Conservation (phyloP, 2,888 invertebrate genomes). For the Apamea crenata region DNA sequence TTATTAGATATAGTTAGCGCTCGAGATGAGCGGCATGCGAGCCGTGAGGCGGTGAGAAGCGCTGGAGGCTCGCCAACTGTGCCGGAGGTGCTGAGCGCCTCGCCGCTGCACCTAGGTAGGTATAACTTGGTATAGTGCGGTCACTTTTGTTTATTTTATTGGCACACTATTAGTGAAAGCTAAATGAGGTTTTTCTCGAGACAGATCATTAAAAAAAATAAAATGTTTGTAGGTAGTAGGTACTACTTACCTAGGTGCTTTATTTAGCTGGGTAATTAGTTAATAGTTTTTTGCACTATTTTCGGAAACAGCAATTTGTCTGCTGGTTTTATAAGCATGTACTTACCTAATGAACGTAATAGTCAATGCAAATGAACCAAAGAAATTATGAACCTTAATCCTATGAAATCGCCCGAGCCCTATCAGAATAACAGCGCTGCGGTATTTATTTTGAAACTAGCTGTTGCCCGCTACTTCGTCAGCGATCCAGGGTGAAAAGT, state of each 20-base stretch:
- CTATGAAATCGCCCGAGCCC: neutral
- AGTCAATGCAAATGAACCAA: neutral
- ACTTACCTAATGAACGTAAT: neutral
- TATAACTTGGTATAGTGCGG: slow-evolving; percentile 14
- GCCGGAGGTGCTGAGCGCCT: slow-evolving; percentile 70
- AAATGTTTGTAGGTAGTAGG: neutral
- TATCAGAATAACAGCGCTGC: neutral
- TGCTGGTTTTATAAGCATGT: neutral
- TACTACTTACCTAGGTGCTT: neutral
- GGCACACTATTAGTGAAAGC: neutral
- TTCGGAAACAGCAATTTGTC: neutral
- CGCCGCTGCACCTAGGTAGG: neutral
- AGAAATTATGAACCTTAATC: neutral
- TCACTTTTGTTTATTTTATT: neutral
- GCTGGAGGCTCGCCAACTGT: slow-evolving; percentile 76
- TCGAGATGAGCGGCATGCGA: slow-evolving; percentile 10
- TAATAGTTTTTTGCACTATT: neutral
- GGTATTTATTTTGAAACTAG: too few relatives aligned
- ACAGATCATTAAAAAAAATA: neutral
- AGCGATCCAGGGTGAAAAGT: too few relatives aligned
- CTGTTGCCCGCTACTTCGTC: too few relatives aligned
- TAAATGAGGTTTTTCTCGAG: neutral
- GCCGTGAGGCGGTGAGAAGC: slow-evolving; percentile 15
- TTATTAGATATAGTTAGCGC: slow-evolving; percentile 2
- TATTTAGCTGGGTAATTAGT: neutral